These are phyloP conservation scores for Reinhardtius hippoglossoides DNA, from an alignment of 2,113 vertebrate species.

Conservation along the genomic window DNA sequence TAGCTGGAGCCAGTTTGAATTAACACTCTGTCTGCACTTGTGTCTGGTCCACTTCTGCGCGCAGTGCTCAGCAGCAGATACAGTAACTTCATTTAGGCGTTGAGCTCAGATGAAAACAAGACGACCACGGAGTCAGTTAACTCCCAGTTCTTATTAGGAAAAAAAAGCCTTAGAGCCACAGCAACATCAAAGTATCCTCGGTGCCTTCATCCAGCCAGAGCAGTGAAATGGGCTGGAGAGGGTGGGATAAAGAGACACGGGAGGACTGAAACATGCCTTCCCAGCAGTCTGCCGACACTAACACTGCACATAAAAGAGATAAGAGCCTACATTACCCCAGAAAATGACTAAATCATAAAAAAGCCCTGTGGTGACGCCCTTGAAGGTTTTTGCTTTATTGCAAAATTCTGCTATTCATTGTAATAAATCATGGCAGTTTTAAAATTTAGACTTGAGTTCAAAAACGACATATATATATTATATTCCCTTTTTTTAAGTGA, in stretches of 20 bases:
- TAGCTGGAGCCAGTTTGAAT: constrained; percentile 5
- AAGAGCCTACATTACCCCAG: constrained; percentile 46
- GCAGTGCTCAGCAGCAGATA: constrained; percentile 30
- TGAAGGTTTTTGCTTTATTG: constrained; percentile 29
- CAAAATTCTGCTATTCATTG: constrained; percentile 20
- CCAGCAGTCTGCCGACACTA: constrained; percentile 60
- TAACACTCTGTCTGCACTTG: constrained; percentile 12
- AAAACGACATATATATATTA: neutral
- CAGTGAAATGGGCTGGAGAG: constrained; percentile 58
- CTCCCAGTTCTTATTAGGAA: constrained; percentile 74
- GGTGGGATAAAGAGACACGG: constrained; percentile 61
- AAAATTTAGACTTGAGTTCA: constrained; percentile 1
- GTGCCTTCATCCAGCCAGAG: constrained; percentile 68
- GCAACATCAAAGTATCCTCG: constrained; percentile 74
- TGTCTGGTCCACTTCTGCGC: constrained; percentile 11
- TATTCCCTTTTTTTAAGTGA: neutral
- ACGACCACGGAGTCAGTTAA: constrained; percentile 56
- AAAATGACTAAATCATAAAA: constrained; percentile 60
- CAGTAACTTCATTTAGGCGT: constrained; percentile 48
- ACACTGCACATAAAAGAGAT: constrained; percentile 61
- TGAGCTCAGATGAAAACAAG: constrained; percentile 53
- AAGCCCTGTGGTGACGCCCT: constrained; percentile 26
- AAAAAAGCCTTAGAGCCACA: constrained; percentile 66
- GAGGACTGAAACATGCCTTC: constrained; percentile 66
- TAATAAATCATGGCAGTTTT: neutral